Conservation (phyloP, 2,113 vertebrate species). For the Aspidoscelis tigris region DNA sequence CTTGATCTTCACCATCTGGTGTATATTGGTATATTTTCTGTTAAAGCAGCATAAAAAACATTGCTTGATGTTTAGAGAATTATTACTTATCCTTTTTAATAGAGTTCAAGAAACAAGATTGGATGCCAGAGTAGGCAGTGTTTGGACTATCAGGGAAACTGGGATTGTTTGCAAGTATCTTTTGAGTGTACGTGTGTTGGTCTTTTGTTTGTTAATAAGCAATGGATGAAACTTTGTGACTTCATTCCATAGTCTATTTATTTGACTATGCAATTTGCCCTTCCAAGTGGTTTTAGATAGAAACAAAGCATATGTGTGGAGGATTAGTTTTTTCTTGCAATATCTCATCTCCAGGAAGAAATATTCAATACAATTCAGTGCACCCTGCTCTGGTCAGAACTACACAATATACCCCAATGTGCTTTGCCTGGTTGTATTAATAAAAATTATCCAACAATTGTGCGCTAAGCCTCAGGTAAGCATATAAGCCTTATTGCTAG, state of each 20-base stretch:
- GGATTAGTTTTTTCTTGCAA: neutral
- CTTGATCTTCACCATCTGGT: neutral
- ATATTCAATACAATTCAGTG: no score
- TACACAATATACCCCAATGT: neutral
- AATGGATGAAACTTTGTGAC: neutral
- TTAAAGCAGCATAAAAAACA: neutral
- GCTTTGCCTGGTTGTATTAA: neutral
- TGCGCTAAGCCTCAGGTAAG: neutral
- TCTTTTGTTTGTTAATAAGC: neutral
- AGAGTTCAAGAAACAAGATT: neutral
- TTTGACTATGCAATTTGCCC: neutral
- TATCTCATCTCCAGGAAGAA: no score
- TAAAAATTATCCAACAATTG: neutral
- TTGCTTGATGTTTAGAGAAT: neutral
- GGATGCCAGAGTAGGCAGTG: no score
- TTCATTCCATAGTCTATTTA: neutral
- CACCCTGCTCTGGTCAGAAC: neutral
- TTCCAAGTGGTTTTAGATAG: neutral
- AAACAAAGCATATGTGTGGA: neutral
- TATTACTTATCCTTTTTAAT: neutral
- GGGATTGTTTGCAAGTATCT: neutral
- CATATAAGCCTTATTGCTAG: constrained; percentile 8
- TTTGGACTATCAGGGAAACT: neutral
- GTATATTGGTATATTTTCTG: neutral
- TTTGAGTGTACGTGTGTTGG: no score